phyloP scores from a whole-genome alignment of 1,140 invertebrate species.

The Zophobas morio region DNA sequence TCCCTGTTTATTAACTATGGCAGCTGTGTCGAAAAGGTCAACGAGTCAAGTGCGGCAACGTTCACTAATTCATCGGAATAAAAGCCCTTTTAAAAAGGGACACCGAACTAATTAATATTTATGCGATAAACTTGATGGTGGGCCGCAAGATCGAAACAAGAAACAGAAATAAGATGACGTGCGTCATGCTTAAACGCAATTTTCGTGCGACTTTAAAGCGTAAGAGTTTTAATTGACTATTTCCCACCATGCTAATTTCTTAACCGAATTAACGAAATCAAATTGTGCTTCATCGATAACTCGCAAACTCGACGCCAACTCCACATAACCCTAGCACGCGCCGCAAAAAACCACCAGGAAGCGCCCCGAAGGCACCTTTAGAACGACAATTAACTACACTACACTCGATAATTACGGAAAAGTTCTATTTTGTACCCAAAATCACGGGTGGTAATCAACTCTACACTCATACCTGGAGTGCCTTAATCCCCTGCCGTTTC shows the following conservation, averaged over 20 bases:
- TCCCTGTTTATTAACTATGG: conserved; percentile 24
- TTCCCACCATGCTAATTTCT: conserved; percentile 41
- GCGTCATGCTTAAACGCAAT: conserved; percentile 30
- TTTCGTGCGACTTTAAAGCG: conserved; percentile 29
- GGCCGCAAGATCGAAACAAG: neutral
- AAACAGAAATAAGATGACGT: conserved; percentile 24
- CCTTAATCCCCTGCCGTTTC: too few relatives aligned
- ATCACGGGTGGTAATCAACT: too few relatives aligned
- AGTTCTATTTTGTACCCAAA: too few relatives aligned
- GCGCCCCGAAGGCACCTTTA: neutral
- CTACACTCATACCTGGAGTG: too few relatives aligned
- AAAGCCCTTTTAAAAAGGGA: conserved; percentile 21
- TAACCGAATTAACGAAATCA: conserved; percentile 36
- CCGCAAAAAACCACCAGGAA: conserved; percentile 1
- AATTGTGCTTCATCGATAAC: conserved; percentile 30
- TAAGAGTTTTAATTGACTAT: conserved; percentile 43
- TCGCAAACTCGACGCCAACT: conserved; percentile 3
- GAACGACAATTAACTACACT: too few relatives aligned
- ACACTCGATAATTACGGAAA: too few relatives aligned
- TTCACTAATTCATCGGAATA: conserved; percentile 27
- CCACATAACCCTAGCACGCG: neutral
- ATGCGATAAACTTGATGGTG: conserved; percentile 20
- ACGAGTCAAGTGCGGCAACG: conserved; percentile 3
- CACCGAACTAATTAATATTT: conserved; percentile 26
- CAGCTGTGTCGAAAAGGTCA: conserved; percentile 32